These are phyloP conservation scores for Zelleria hepariella DNA, from an alignment of 2,888 invertebrate species.

Conservation along the genomic window DNA sequence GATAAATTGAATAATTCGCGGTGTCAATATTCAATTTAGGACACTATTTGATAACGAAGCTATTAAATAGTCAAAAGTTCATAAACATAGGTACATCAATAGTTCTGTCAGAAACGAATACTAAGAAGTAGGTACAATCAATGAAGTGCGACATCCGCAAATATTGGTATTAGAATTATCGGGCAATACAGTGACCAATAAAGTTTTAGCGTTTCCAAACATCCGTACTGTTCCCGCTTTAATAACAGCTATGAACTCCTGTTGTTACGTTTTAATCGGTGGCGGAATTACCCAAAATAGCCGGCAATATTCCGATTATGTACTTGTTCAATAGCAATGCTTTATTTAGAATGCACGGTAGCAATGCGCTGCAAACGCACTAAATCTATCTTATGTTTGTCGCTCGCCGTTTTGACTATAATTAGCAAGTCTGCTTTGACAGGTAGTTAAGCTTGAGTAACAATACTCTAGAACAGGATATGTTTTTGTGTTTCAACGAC, in stretches of 20 bases:
- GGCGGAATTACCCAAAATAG: constrained; percentile 64
- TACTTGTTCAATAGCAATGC: neutral
- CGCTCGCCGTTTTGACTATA: neutral
- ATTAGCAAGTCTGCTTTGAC: neutral
- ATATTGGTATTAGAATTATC: constrained; percentile 54
- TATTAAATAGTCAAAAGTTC: too few relatives aligned
- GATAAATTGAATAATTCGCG: too few relatives aligned
- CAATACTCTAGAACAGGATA: neutral
- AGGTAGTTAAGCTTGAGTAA: neutral
- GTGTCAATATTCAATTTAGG: too few relatives aligned
- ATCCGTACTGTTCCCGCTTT: constrained; percentile 60
- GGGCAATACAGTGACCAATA: constrained; percentile 61
- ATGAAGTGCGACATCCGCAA: constrained; percentile 4
- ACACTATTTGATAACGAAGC: too few relatives aligned
- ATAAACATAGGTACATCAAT: too few relatives aligned
- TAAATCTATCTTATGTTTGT: neutral
- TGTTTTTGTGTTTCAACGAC: neutral
- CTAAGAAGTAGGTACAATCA: too few relatives aligned
- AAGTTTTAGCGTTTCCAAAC: constrained; percentile 66
- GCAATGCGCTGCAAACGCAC: too few relatives aligned
- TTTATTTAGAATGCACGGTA: too few relatives aligned
- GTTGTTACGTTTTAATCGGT: constrained; percentile 63
- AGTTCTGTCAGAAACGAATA: too few relatives aligned
- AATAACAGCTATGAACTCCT: constrained; percentile 45
- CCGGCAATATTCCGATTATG: constrained; percentile 18